Evolutionary conservation across 2,797 vertebrate genomes (phyloP).

Genomic region (Lacerta bilineata): DNA sequence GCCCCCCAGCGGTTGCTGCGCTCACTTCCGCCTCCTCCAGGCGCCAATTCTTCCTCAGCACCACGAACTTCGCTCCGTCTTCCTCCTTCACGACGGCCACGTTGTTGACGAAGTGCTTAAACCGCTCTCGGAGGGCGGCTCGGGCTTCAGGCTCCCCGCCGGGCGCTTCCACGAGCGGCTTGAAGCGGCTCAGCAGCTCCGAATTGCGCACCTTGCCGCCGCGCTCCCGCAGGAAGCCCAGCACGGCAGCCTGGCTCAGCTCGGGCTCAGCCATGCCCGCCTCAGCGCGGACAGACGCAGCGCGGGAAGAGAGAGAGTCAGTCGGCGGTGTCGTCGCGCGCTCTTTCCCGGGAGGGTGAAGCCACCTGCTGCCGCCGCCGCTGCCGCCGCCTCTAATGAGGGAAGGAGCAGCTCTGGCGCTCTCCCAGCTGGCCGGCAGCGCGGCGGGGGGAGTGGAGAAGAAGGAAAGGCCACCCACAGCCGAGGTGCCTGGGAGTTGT

Average conservation of each 20-base stretch:
- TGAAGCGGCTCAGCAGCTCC: slow-evolving; percentile 84
- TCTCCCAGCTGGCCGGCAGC: background rate
- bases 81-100: slow-evolving; percentile 87
- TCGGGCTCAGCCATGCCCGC: slow-evolving; percentile 33
- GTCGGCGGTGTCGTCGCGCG: too few species aligned
- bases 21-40: background rate
- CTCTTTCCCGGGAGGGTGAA: background rate
- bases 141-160: slow-evolving; percentile 77
- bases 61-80: slow-evolving; percentile 83
- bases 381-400: background rate
- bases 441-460: slow-evolving; percentile 31
- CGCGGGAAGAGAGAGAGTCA: background rate
- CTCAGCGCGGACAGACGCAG: background rate
- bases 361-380: background rate
- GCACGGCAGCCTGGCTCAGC: slow-evolving; percentile 82
- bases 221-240: slow-evolving; percentile 80
- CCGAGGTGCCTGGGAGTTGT: slow-evolving; percentile 45
- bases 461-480: slow-evolving; percentile 44
- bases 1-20: background rate
- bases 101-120: slow-evolving; percentile 88
- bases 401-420: background rate
- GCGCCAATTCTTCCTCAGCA: slow-evolving; percentile 80
- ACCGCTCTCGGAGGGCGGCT: slow-evolving; percentile 83
- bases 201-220: slow-evolving; percentile 85
- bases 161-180: slow-evolving; percentile 78